Conservation (phyloP, 2,888 invertebrate species). For the Tipula helvola region DNA sequence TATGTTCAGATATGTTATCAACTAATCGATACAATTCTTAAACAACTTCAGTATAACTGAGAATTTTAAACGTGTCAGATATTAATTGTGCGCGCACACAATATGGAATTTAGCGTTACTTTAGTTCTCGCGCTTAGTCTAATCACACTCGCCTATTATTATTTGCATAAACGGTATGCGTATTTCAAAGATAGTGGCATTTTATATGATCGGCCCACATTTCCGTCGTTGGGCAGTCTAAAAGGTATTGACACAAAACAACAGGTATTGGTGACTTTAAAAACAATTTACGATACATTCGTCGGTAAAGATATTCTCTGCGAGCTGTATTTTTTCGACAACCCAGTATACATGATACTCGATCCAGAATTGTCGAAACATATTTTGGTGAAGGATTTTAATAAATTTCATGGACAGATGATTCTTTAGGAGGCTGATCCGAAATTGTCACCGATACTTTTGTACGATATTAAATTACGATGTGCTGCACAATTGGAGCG, state of each 20-base stretch:
- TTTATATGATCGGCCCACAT: conserved; percentile 26
- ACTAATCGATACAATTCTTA: no score
- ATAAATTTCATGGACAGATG: conserved; percentile 28
- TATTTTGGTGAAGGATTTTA: conserved; percentile 26
- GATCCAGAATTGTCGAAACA: conserved; percentile 28
- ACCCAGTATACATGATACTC: background rate
- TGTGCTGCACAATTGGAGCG: conserved; percentile 17
- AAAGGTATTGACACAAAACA: conserved; percentile 19
- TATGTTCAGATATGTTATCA: no score
- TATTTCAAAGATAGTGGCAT: conserved; percentile 23
- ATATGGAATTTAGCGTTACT: no score
- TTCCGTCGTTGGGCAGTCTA: conserved; percentile 23
- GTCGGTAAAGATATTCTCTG: conserved; percentile 13
- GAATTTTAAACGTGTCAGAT: no score
- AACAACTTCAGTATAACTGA: no score
- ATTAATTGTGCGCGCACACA: no score
- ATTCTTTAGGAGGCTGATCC: conserved; percentile 29
- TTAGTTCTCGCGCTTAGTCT: no score
- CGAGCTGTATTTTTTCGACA: conserved; percentile 14
- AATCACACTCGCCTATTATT: background rate
- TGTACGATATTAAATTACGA: conserved; percentile 22
- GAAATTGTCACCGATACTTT: conserved; percentile 24
- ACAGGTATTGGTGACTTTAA: conserved; percentile 22
- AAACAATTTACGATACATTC: conserved; percentile 15
- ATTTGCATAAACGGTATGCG: conserved; percentile 11